Evolutionary conservation across 2,888 invertebrate species (phyloP).

Genomic region (Alloscopus bannaensis): DNA sequence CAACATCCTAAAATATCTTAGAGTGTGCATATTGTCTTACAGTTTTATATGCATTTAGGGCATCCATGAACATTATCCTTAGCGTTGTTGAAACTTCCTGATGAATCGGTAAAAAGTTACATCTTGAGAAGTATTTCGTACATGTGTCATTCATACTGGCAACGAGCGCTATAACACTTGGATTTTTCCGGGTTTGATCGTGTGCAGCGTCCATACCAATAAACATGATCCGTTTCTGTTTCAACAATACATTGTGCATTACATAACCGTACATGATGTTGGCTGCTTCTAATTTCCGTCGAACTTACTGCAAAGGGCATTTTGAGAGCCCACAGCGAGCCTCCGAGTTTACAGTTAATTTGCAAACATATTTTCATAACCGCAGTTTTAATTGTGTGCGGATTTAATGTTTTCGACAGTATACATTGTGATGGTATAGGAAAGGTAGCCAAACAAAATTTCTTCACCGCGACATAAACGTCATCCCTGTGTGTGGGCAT

Average conservation of each 20-base stretch:
- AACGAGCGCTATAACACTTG: conserved; percentile 85
- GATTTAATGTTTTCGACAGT: conserved; percentile 80
- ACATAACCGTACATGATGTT: background rate
- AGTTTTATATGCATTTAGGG: conserved; percentile 74
- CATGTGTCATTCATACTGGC: conserved; percentile 85
- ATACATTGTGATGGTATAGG: conserved; percentile 89
- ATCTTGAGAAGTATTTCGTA: conserved; percentile 86
- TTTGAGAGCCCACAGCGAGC: conserved; percentile 89
- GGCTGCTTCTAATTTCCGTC: background rate
- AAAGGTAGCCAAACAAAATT: conserved; percentile 86
- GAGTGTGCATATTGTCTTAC: conserved; percentile 79
- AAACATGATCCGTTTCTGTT: conserved; percentile 81
- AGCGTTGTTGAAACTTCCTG: conserved; percentile 51
- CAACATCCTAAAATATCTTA: conserved; percentile 28
- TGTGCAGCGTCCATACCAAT: conserved; percentile 95
- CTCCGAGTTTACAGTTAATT: conserved; percentile 96
- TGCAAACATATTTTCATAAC: conserved; percentile 93
- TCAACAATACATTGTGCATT: too few relatives aligned
- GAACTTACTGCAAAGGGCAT: conserved; percentile 84
- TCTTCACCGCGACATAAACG: conserved; percentile 91
- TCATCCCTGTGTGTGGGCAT: conserved; percentile 89
- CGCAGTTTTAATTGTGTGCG: conserved; percentile 85
- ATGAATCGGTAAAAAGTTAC: conserved; percentile 54
- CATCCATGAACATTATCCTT: conserved; percentile 78
- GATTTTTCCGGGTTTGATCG: conserved; percentile 80